Conservation (phyloP, 92 coral and sea anemone species). For the Zoanthus solanderi region DNA sequence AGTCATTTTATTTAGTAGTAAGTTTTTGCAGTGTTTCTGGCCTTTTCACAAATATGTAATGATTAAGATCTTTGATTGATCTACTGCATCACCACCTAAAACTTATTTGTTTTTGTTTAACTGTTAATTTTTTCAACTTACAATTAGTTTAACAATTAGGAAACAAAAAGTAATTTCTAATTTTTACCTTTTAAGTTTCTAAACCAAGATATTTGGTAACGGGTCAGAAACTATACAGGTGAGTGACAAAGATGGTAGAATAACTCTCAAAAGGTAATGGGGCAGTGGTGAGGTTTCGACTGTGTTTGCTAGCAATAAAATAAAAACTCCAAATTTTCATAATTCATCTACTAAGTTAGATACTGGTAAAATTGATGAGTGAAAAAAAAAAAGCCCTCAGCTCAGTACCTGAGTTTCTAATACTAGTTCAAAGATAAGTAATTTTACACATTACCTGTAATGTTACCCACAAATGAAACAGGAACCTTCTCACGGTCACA, state of each 20-base stretch:
- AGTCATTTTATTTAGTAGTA: too few species aligned
- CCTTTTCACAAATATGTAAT: too few species aligned
- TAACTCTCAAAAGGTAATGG: neutral
- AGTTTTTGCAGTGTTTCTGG: too few species aligned
- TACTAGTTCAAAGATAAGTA: neutral
- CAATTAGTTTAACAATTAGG: too few species aligned
- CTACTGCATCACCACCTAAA: too few species aligned
- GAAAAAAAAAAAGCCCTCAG: neutral
- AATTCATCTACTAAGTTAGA: neutral
- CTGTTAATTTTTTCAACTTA: too few species aligned
- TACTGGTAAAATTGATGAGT: neutral
- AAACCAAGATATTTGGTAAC: too few species aligned
- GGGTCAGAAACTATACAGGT: neutral
- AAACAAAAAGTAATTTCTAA: too few species aligned
- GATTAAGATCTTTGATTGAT: too few species aligned
- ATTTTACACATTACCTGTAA: neutral
- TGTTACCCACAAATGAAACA: constrained; percentile 91
- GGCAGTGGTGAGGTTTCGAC: neutral
- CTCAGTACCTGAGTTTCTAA: neutral
- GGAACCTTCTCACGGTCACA: constrained; percentile 93
- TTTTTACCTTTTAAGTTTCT: too few species aligned
- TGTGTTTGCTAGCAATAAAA: neutral
- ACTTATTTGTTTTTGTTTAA: too few species aligned
- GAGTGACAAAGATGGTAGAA: neutral
- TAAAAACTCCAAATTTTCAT: neutral